phyloP scores from a whole-genome alignment of 2,113 vertebrate genomes.

The Nettapus auritus region DNA sequence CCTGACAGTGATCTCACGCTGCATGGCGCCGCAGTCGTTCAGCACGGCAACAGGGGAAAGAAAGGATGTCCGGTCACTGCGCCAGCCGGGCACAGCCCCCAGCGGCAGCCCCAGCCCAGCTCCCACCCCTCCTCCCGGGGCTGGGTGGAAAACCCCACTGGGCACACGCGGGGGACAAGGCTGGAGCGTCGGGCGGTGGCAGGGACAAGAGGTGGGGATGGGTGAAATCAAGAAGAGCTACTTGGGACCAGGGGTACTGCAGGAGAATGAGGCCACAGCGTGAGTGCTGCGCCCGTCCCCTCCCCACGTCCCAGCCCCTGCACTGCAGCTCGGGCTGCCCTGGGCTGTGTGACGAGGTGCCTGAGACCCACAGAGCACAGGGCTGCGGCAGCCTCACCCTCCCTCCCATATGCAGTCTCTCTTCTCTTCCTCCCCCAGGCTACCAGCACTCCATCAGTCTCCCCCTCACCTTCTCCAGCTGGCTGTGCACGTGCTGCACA shows the following conservation, averaged over 20 bases:
- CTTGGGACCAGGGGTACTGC: background rate
- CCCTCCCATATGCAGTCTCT: background rate
- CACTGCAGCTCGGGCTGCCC: background rate
- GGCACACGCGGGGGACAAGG: background rate
- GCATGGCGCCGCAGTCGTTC: slow-evolving; percentile 63
- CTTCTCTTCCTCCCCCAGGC: background rate
- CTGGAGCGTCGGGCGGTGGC: rapidly evolving
- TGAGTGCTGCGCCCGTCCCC: rapidly evolving
- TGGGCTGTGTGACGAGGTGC: rapidly evolving
- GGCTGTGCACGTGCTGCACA: slow-evolving; percentile 91
- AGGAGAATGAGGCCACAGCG: rapidly evolving
- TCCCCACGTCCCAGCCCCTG: rapidly evolving
- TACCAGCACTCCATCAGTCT: background rate
- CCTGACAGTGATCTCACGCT: slow-evolving; percentile 93
- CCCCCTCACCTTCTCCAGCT: slow-evolving; percentile 87
- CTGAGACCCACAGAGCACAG: too few species aligned
- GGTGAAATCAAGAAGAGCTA: background rate
- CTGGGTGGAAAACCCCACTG: rapidly evolving
- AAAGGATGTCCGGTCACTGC: slow-evolving; percentile 40
- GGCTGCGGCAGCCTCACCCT: background rate
- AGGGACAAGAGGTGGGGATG: background rate
- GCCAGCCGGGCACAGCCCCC: background rate
- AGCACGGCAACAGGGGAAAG: background rate
- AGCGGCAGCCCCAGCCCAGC: background rate
- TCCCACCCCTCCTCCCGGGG: background rate